Conservation (phyloP, 1,140 invertebrate species). For the Bathynomus jamesi region DNA sequence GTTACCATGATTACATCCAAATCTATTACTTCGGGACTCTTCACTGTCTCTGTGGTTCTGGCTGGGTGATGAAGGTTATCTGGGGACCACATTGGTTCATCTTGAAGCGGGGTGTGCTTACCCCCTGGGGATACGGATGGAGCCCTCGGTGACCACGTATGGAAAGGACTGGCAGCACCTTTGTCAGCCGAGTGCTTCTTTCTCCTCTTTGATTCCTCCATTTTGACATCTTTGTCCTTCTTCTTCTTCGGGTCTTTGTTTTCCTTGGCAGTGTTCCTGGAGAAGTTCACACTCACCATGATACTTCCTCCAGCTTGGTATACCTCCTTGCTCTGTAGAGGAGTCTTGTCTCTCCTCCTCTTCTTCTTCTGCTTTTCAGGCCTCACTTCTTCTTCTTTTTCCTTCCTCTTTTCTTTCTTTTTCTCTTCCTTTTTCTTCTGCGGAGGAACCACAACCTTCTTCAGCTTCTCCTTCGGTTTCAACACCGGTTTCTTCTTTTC, state of each 20-base stretch:
- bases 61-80: constrained; percentile 14
- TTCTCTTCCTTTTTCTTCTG: constrained; percentile 39
- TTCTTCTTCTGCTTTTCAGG: constrained; percentile 26
- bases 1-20: constrained; percentile 55
- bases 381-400: constrained; percentile 29
- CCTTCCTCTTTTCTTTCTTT: constrained; percentile 48
- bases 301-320: constrained; percentile 87
- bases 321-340: constrained; percentile 60
- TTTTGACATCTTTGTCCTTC: constrained; percentile 25
- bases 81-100: constrained; percentile 34
- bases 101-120: constrained; percentile 31
- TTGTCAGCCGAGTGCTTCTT: constrained; percentile 17
- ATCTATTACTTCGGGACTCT: constrained; percentile 72
- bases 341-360: constrained; percentile 25
- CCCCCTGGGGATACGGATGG: constrained; percentile 26
- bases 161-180: constrained; percentile 14
- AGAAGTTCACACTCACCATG: constrained; percentile 78
- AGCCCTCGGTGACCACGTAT: constrained; percentile 22
- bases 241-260: constrained; percentile 31
- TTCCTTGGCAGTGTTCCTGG: constrained; percentile 43
- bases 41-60: constrained; percentile 15
- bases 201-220: constrained; percentile 20
- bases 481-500: constrained; percentile 35
- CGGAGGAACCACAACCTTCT: constrained; percentile 32
- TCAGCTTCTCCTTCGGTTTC: constrained; percentile 43